Conservation (phyloP, 2,888 invertebrate species). For the Tetramorium bicarinatum region DNA sequence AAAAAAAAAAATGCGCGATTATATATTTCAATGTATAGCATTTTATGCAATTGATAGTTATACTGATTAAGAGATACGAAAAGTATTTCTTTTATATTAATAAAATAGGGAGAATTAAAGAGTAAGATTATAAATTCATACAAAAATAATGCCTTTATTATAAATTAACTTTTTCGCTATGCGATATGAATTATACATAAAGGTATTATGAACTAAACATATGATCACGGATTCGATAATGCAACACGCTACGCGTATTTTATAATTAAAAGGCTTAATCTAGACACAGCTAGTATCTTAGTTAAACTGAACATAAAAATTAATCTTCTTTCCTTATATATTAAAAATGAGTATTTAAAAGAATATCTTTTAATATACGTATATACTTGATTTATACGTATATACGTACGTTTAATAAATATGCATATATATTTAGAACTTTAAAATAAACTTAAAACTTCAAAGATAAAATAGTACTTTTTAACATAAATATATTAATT, state of each 20-base stretch:
- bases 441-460: background rate
- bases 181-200: background rate
- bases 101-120: background rate
- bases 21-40: background rate
- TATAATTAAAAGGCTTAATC: background rate
- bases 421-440: too few relatives aligned
- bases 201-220: slow-evolving; percentile 6
- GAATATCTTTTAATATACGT: background rate
- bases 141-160: slow-evolving; percentile 28
- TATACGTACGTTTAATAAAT: too few relatives aligned
- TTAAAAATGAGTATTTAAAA: background rate
- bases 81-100: background rate
- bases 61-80: background rate
- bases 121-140: background rate
- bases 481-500: slow-evolving; percentile 3
- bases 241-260: background rate
- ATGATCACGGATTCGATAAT: slow-evolving; percentile 16
- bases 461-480: slow-evolving; percentile 4
- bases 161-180: slow-evolving; percentile 18
- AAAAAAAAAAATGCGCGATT: background rate
- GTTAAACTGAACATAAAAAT: slow-evolving; percentile 18
- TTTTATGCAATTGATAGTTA: background rate
- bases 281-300: background rate
- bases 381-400: background rate
- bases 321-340: background rate